Percentiles rank a stretch among this genome's conserved stretches.
These are phyloP conservation scores for Chunga burmeisteri DNA, from an alignment of 2,113 vertebrate species.

Conservation along the genomic window DNA sequence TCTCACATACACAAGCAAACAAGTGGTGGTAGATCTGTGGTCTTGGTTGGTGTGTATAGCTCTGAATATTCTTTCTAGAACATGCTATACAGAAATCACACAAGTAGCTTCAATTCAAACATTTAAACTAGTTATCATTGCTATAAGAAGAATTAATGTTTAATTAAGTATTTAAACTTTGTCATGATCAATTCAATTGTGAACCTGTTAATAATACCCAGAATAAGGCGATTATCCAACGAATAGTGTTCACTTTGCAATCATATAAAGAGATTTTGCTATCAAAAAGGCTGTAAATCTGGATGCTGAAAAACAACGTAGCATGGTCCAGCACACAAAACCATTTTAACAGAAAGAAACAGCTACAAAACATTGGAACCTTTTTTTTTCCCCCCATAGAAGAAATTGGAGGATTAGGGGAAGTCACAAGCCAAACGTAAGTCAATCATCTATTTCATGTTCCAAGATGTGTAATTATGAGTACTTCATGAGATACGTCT, in stretches of 20 bases:
- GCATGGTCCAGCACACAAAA: not conserved
- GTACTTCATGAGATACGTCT: not conserved
- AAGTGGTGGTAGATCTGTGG: not conserved
- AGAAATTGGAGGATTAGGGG: not conserved
- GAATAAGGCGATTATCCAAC: not conserved
- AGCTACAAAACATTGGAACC: not conserved
- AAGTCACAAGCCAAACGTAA: not conserved
- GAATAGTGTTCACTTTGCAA: not conserved
- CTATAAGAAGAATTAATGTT: not conserved
- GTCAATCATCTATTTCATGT: not conserved
- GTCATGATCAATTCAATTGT: not conserved
- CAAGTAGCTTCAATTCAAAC: not conserved
- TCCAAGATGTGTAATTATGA: not conserved
- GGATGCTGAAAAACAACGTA: not conserved
- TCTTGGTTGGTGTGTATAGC: not conserved
- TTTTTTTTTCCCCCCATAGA: not conserved
- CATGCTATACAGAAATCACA: not conserved
- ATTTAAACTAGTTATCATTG: not conserved
- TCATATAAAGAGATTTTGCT: not conserved
- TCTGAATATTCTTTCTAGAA: not conserved
- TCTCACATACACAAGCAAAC: not conserved
- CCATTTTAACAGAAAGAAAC: not conserved
- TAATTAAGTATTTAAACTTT: not conserved
- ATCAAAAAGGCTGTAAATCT: not conserved
- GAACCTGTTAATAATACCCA: not conserved